Base-by-base conservation (phyloP, 1,140 invertebrate species). In the Polyergus mexicanus region DNA sequence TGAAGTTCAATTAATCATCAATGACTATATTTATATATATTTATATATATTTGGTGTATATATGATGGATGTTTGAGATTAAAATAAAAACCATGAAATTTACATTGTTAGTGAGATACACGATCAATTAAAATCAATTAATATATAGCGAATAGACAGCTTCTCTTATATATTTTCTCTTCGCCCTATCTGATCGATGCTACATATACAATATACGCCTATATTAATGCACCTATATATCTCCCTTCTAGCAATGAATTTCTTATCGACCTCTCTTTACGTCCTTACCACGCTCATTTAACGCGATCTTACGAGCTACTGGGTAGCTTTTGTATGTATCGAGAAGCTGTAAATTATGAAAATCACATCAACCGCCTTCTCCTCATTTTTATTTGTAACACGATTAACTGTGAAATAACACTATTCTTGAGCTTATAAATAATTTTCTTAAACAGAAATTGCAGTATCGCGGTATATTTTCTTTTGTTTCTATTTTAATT, bases 231-330 rank as follows among this genome's bases (percentile, higher is more conserved):
- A 19, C 16, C 25, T 32, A 10, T 68, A 68, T 44, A 68, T 68
- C 22, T 68, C 10, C 38, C 66, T 68, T 44, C n/a, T 68, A 38
- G 66, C 66, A 68, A 28, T 68, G 66, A 68, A 68, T 68, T 68
- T 47, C 66, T 25, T 44, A 68, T 68, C 66, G 66, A 44, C n/a
- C 38, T 44, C 35, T 25, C 66, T 68, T 68, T 68, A 68, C 66
- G 66, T 47, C 38, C 22, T 44, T 44, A 68, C 38, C n/a, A 22
- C 66, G 28, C 28, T 68, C 38, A 68, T 68, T 68, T 68, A 22
- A 68, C 38, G 66, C 66, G 38, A 68, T 68, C 66, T 68, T 68
- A 68, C 66, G 66, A 68, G 66, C n/a, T 44, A 44, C n/a, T 13
- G 38, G 32, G 35, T 68, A 68, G 5, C 22, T 68, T 68, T 11